phyloP scores from a whole-genome alignment of 2,888 invertebrate genomes.

The Polydrusus tereticollis region DNA sequence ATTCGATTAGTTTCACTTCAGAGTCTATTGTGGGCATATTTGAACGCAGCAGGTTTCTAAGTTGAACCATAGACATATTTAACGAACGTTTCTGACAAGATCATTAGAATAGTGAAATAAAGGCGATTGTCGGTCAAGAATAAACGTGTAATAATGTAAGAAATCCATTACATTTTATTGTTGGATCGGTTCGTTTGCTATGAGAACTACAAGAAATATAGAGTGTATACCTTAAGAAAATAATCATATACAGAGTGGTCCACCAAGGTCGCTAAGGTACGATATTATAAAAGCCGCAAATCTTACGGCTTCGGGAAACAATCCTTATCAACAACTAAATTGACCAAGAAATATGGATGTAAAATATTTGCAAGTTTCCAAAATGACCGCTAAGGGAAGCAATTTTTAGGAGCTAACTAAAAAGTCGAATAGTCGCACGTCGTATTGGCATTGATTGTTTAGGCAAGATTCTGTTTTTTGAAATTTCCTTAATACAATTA shows the following conservation, averaged over 20 bases:
- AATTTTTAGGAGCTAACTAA: too few relatives aligned
- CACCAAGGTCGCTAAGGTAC: not conserved
- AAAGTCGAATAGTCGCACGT: too few relatives aligned
- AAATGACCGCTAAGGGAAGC: too few relatives aligned
- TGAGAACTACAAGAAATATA: conserved; percentile 8
- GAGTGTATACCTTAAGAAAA: conserved; percentile 7
- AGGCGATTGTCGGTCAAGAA: conserved; percentile 53
- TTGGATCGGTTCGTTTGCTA: conserved; percentile 43
- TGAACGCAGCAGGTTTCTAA: not conserved
- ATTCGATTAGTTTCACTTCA: too few relatives aligned
- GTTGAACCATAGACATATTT: conserved; percentile 16
- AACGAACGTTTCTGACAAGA: conserved; percentile 40
- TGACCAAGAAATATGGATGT: too few relatives aligned
- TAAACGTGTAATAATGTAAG: conserved; percentile 51
- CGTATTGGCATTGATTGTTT: too few relatives aligned
- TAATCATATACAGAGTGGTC: not conserved
- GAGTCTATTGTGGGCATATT: not conserved
- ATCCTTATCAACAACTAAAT: too few relatives aligned
- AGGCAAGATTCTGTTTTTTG: too few relatives aligned
- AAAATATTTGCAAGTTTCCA: too few relatives aligned
- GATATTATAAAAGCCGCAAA: too few relatives aligned
- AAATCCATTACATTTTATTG: conserved; percentile 52
- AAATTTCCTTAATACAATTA: too few relatives aligned
- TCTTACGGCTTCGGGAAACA: too few relatives aligned
- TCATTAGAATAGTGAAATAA: conserved; percentile 53